Base-by-base conservation (phyloP, 1,140 invertebrate species). In the Oryzaephilus surinamensis region DNA sequence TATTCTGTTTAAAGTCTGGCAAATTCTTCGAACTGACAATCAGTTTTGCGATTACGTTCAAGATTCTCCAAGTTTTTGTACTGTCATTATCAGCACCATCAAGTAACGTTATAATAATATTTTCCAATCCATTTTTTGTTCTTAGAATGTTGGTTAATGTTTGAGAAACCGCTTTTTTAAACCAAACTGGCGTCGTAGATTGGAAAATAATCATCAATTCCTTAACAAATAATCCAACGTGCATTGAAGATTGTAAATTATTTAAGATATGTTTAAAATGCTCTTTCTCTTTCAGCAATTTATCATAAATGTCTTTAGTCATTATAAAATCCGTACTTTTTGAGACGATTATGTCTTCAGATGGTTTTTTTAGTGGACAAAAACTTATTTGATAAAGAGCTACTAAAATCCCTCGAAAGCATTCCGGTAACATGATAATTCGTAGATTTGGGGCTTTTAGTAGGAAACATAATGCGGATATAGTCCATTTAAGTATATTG, bases 331-430 rank as follows among this genome's bases (percentile, higher is more conserved):
- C 41, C n/a, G 32, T 43, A 13, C 27, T n/a, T n/a, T n/a, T n/a
- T n/a, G 15, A 6, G 33, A 13, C 18, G 12, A 19, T 27, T 36
- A 21, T 3, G 56, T 54, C 30, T 19, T n/a, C n/a, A n/a, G 27
- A 38, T 19, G 76, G 78, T 60, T 75, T 76, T 32, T 65, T 71
- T 15, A 81, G 50, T 36, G 76, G 76, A 14, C 72, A 76, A 66
- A 74, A 73, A 16, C 71, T 66, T 35, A 85, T 60, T 61, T 84
- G 82, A 47, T 82, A 71, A n/a, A 85, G 56, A 6, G 71, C 70
- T 45, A 72, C 73, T 27, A 88, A 58, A 41, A 84, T 67, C 37
- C 63, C 63, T 45, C 61, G 62, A 10, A 73, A 54, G 53, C 62
- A 63, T 30, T 67, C 56, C 13, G 65, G 61, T 27, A 70, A 45